Evolutionary conservation across 2,888 invertebrate genomes (phyloP), one percentile per base, ranked within the genome.

Genomic region (Neoaliturus tenellus): DNA sequence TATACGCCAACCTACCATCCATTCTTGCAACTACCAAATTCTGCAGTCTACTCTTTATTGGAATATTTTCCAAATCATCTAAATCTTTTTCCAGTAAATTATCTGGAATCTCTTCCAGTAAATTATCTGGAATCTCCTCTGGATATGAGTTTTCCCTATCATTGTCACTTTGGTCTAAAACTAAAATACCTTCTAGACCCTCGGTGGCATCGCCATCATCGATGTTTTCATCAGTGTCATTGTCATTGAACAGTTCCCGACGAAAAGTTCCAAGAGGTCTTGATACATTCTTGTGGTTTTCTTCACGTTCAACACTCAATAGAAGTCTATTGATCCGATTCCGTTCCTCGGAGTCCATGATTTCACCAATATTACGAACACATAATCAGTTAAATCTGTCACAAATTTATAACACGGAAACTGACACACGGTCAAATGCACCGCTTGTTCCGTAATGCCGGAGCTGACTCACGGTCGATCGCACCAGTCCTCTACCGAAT

Each of bases 161-260:
- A 71, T 23, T 71, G 20, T 3, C 6, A 71, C 25, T 17, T 71
- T 71, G 20, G 39, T 71, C 23, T 33, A 71, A 71, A 3, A 17
- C 71, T 71, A 71, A n/a, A 71, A 71, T 71, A 39, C 71, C 71
- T 71, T 71, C 39, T 39, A 71, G 39, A 14, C 39, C 71, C 5
- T 71, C 71, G 14, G 23, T 39, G 3, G 35, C 39, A 8, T 71
- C 71, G 39, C 39, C 12, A 20, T 33, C 71, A 67, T 31, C 33
- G 71, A 2, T n/a, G 71, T 39, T 71, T 71, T 23, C n/a, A 6
- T 71, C 25, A 71, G 8, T 17, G 2, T 17, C 20, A 4, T 4
- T 1, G 1, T 71, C 39, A 23, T 71, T 23, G n/a, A 71, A 71
- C 10, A 39, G 39, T 71, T 35, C 71, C 23, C 71, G n/a, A 71